Percentiles rank a stretch among this genome's conserved stretches.
These are phyloP conservation scores for Sycobia sp. DNA, from an alignment of 1,140 invertebrate species.

Conservation along the genomic window DNA sequence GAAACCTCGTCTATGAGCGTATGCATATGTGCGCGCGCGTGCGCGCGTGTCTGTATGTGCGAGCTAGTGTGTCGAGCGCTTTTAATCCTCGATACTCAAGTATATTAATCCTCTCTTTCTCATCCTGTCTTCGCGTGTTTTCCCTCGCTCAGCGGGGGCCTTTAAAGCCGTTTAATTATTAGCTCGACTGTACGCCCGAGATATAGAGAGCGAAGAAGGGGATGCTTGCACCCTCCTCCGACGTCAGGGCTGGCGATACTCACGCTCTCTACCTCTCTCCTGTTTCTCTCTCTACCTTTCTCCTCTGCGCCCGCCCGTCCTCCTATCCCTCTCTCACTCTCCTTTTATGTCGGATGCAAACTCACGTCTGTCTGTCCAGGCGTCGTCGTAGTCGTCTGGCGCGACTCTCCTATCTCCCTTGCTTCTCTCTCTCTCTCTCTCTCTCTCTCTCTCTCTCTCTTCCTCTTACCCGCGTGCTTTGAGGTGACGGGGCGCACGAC, in stretches of 20 bases:
- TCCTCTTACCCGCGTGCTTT: too few species aligned
- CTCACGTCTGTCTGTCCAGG: slow-evolving; percentile 21
- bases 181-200: slow-evolving; percentile 43
- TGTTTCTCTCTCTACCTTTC: slow-evolving; percentile 35
- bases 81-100: slow-evolving; percentile 31
- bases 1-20: too few species aligned
- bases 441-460: too few species aligned
- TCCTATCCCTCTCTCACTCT: background rate
- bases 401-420: too few species aligned
- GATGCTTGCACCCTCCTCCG: slow-evolving; percentile 56
- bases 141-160: too few species aligned
- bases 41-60: too few species aligned
- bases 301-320: slow-evolving; percentile 31
- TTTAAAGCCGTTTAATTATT: slow-evolving; percentile 54
- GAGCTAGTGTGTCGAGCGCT: too few species aligned
- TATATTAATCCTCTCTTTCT: slow-evolving; percentile 28
- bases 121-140: slow-evolving; percentile 5
- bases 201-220: slow-evolving; percentile 32
- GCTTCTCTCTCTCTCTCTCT: background rate
- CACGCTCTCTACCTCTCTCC: slow-evolving; percentile 37
- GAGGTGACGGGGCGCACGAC: background rate
- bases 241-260: slow-evolving; percentile 48
- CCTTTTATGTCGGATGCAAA: slow-evolving; percentile 28
- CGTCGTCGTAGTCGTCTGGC: slow-evolving; percentile 22
- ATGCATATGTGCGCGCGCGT: too few species aligned